Evolutionary conservation across 2,797 vertebrate species (phyloP), one percentile per base, ranked within the genome.

Genomic region (Sebastes elongatus): DNA sequence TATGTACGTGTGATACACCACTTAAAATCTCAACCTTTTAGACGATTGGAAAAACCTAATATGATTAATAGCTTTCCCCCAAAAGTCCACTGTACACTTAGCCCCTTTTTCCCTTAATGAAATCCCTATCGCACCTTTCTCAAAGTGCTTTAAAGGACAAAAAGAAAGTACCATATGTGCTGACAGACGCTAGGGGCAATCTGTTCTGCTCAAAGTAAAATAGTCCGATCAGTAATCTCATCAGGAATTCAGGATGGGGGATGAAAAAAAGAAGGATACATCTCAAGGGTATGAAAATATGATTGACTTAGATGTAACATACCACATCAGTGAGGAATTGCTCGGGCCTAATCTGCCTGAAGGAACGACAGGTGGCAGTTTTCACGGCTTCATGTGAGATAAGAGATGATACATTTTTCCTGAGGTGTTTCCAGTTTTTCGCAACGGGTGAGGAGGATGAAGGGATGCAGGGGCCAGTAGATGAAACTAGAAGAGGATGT

Each of bases 291-390:
- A 55, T 62, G 49, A 73, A 81, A 83, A 81, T 76, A 22, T 80
- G 76, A 83, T 73, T 55, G 80, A 80, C n/a, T 84, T 52, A 22
- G 62, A 42, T 38, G 35, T 64, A 53, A 63, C 49, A 13, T 23
- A 25, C 33, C 55, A 4, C 79, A 49, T 76, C 56, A 57, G 72
- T 42, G 10, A 79, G 71, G 53, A 71, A 62, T 32, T 23, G 6
- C 53, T 72, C 7, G 4, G 4, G 18, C 30, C 61, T 59, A 10
- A 22, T 68, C 67, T 49, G 81, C 80, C 65, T 70, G 76, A 65
- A 67, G 80, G 53, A 80, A 76, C 3, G 71, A 84, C 88, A 91
- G 92, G 89, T 89, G 84, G 74, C 77, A 66, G 75, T 82, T 92
- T 89, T 92, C 82, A 81, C 86, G 81, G 74, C 53, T 90, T 80